Conservation (phyloP, 2,888 invertebrate species). For the Ferdinandea cuprea region DNA sequence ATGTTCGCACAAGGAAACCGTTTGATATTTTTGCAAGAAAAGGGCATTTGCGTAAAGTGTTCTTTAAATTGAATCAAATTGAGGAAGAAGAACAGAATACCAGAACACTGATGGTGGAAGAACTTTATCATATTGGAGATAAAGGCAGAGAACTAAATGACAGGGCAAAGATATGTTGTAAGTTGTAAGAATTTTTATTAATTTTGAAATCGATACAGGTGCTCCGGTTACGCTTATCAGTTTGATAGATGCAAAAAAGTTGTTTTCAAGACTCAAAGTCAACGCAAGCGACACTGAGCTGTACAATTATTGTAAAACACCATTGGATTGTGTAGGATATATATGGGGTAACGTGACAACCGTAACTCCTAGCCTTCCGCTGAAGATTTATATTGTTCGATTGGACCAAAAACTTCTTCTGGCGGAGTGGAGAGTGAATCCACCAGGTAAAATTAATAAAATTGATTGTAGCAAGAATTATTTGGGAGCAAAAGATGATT, state of each 20-base stretch:
- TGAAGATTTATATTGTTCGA: slow-evolving; percentile 57
- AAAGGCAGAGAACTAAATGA: slow-evolving; percentile 9
- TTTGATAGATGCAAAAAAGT: slow-evolving; percentile 51
- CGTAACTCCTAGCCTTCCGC: background rate
- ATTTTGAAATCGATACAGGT: slow-evolving; percentile 57
- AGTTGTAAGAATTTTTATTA: slow-evolving; percentile 37
- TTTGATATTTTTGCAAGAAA: slow-evolving; percentile 46
- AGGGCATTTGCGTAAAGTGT: slow-evolving; percentile 40
- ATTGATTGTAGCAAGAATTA: slow-evolving; percentile 74
- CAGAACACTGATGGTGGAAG: slow-evolving; percentile 25
- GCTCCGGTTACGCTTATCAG: slow-evolving; percentile 57
- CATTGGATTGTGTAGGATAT: slow-evolving; percentile 41
- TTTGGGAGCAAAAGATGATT: slow-evolving; percentile 76
- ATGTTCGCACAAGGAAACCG: slow-evolving; percentile 53
- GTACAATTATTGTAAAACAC: slow-evolving; percentile 58
- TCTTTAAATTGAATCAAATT: slow-evolving; percentile 40
- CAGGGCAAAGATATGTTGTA: slow-evolving; percentile 39
- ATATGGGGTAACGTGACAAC: slow-evolving; percentile 33
- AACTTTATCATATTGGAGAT: slow-evolving; percentile 39
- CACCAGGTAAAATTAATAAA: slow-evolving; percentile 13
- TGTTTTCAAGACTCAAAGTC: slow-evolving; percentile 34
- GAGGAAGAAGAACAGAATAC: slow-evolving; percentile 21
- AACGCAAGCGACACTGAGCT: slow-evolving; percentile 44
- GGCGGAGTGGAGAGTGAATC: slow-evolving; percentile 61
- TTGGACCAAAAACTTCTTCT: slow-evolving; percentile 57